Percentiles rank a stretch among this genome's conserved stretches.
These are phyloP conservation scores for Saguinus imperator DNA, from an alignment of 2,113 vertebrate genomes.

Conservation along the genomic window DNA sequence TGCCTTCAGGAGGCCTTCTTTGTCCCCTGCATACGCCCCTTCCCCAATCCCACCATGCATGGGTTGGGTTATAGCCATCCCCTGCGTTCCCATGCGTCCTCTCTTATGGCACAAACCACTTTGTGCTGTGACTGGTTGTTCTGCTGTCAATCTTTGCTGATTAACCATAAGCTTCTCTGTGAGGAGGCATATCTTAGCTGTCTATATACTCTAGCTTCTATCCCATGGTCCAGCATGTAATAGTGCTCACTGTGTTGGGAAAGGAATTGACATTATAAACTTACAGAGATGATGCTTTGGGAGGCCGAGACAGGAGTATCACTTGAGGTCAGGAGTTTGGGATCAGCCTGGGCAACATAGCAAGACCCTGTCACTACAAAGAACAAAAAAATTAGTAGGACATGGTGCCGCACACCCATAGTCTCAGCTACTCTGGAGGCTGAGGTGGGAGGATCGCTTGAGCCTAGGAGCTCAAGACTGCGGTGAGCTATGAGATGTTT, in stretches of 20 bases:
- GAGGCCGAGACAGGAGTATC: no score
- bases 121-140: neutral
- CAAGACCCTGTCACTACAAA: no score
- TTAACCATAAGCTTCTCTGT: neutral
- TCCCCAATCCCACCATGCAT: rapidly evolving
- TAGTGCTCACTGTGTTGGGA: neutral
- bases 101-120: neutral
- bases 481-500: neutral
- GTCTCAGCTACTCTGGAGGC: no score
- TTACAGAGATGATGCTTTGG: neutral
- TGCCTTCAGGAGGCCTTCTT: neutral
- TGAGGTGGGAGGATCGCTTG: no score
- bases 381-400: no score
- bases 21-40: neutral
- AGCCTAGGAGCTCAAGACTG: no score
- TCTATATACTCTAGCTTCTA: neutral
- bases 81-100: neutral
- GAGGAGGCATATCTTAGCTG: neutral
- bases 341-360: no score
- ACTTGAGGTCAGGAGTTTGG: no score
- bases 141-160: neutral
- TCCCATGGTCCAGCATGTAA: neutral
- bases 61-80: rapidly evolving
- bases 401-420: no score
- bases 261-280: neutral